Conservation (phyloP, 2,113 vertebrate species). For the Colius striatus region DNA sequence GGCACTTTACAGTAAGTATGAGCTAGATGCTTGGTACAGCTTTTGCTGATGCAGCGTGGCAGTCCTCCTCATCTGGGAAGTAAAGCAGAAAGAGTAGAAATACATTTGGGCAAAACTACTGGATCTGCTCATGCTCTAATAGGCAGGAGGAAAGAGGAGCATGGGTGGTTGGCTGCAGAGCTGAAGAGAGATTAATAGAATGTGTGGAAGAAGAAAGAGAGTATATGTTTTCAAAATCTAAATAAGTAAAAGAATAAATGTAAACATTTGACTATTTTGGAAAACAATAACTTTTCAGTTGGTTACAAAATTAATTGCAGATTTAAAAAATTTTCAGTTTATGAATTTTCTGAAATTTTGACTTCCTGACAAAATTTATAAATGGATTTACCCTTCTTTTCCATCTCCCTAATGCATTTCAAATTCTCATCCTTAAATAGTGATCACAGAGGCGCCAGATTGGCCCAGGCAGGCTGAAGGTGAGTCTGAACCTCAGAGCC, state of each 20-base stretch:
- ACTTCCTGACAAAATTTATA: neutral
- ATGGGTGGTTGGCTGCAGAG: neutral
- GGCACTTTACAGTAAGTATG: neutral
- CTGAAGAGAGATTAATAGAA: neutral
- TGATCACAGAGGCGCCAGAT: no score
- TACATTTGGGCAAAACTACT: neutral
- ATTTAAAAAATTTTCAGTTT: neutral
- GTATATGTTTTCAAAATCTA: neutral
- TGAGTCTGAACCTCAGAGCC: no score
- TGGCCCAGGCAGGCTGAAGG: no score
- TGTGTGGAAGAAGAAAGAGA: neutral
- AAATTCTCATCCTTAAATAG: no score
- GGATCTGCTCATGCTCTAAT: neutral
- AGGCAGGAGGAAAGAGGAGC: neutral
- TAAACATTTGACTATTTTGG: neutral
- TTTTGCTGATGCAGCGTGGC: accelerated
- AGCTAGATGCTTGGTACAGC: neutral
- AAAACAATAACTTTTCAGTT: neutral
- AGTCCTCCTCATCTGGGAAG: neutral
- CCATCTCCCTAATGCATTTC: no score
- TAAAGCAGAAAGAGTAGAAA: neutral
- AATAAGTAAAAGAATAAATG: neutral
- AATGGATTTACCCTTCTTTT: neutral
- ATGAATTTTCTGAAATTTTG: neutral
- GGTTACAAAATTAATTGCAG: neutral